phyloP scores from a whole-genome alignment of 2,797 vertebrate species.

The Acropternis orthonyx region DNA sequence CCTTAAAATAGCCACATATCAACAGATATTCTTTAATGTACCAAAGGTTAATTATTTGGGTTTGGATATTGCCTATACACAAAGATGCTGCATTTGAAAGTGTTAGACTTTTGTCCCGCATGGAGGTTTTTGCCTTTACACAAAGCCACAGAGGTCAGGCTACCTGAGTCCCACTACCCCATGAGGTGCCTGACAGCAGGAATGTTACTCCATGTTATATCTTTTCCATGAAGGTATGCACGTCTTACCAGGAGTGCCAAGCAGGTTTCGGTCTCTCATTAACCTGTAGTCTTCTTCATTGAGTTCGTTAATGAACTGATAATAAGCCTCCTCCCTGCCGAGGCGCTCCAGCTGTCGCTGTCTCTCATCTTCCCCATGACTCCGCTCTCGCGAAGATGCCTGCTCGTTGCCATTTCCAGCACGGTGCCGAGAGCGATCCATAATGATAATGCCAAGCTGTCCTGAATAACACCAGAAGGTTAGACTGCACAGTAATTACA shows the following conservation, averaged over 20 bases:
- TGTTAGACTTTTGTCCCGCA: neutral
- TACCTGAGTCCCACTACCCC: neutral
- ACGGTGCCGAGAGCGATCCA: slow-evolving; percentile 66
- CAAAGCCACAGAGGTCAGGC: neutral
- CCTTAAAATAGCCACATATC: neutral
- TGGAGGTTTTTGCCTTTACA: accelerated
- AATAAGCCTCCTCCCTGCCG: slow-evolving; percentile 93
- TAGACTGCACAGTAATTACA: neutral
- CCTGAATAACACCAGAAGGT: slow-evolving; percentile 29
- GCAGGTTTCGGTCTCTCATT: slow-evolving; percentile 93
- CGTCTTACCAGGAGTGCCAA: slow-evolving; percentile 90
- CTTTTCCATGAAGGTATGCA: neutral
- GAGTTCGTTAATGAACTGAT: slow-evolving; percentile 94
- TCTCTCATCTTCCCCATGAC: slow-evolving; percentile 79
- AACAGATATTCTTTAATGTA: neutral
- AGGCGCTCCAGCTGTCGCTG: slow-evolving; percentile 92
- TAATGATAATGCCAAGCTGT: slow-evolving; percentile 31
- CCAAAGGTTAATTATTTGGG: neutral
- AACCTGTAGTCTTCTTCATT: slow-evolving; percentile 93
- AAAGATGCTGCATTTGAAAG: neutral
- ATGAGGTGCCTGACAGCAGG: accelerated
- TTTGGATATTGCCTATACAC: neutral
- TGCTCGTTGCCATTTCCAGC: slow-evolving; percentile 51
- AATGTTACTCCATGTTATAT: accelerated
- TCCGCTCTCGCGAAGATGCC: neutral